These are phyloP conservation scores for Bugula neritina DNA, from an alignment of 2,888 invertebrate species.

Conservation along the genomic window DNA sequence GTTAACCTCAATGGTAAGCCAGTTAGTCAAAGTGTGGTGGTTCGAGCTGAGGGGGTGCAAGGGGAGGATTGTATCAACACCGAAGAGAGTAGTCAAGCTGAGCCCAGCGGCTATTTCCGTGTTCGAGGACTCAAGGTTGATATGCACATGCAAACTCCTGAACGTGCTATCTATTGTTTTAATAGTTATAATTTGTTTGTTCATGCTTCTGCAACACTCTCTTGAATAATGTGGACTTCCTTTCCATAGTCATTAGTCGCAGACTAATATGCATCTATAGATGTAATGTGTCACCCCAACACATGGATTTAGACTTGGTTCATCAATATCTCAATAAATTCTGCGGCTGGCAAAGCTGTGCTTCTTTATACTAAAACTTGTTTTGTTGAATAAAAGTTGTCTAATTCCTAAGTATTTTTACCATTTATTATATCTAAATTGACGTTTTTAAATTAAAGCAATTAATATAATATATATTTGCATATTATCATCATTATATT, in stretches of 20 bases:
- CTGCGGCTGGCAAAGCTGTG: no score
- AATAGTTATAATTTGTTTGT: neutral
- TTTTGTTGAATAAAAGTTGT: no score
- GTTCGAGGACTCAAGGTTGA: conserved; percentile 5
- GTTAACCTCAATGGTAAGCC: neutral
- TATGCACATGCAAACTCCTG: neutral
- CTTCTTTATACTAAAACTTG: no score
- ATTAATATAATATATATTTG: conserved; percentile 18
- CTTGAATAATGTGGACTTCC: neutral
- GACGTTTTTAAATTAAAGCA: conserved; percentile 20
- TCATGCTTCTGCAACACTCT: no score
- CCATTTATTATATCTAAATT: neutral
- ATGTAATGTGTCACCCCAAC: neutral
- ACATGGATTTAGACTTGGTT: no score
- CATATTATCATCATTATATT: conserved; percentile 16
- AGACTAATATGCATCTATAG: neutral
- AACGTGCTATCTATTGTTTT: neutral
- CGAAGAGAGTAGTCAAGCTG: neutral
- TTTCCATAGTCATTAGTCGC: neutral
- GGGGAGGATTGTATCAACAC: conserved; percentile 20
- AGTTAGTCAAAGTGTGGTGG: neutral
- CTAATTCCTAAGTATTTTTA: no score
- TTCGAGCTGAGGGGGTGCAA: neutral
- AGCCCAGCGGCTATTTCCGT: conserved; percentile 7
- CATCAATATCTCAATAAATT: no score